Base-by-base conservation (phyloP, 1,140 invertebrate species). In the Zophobas atratus region DNA sequence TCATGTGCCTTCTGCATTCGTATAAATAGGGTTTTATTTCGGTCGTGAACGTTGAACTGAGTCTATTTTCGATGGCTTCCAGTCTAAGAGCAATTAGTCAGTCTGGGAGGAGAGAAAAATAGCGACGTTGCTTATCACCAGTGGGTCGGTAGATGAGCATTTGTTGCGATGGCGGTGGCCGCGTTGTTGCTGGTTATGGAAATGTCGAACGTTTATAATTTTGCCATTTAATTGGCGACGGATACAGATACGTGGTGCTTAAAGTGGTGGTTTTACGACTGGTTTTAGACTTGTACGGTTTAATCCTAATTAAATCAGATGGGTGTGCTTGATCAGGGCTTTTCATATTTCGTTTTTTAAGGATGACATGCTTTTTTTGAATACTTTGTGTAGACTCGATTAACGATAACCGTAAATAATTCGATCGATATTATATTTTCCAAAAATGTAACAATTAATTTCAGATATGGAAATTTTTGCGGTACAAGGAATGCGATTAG, bases 21-120 rank as follows among this genome's bases (percentile, higher is more conserved):
- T 63, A 63, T 63, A 63, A 67, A 67, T 67, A 41, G 39, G 60
- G 60, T 41, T 67, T 67, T 67, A 67, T 67, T 67, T 67, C 39
- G 60, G 60, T 67, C 60, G 38, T 67, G 60, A 43, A 43, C 60
- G 60, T 67, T 67, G 60, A 67, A 67, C 60, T 67, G 60, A 20
- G 60, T 67, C 60, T 67, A 67, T 67, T 67, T 67, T 67, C 39
- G 60, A 43, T 67, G 39, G 41, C 60, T 67, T 67, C 60, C 49
- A 51, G 49, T 2, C 6, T 20, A 51, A 51, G 55, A 6, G 55
- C 55, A 57, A 57, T 57, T 35, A 57, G 55, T 67, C 35, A 43
- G 39, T 57, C 55, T 57, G 60, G 39, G 36, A 39, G 57, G 33
- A 8, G 39, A 63, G 6, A 39, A 39, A 63, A 51, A 51, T 51